Base-by-base conservation (phyloP, 1,140 invertebrate species). In the Himalopsyche phryganea region DNA sequence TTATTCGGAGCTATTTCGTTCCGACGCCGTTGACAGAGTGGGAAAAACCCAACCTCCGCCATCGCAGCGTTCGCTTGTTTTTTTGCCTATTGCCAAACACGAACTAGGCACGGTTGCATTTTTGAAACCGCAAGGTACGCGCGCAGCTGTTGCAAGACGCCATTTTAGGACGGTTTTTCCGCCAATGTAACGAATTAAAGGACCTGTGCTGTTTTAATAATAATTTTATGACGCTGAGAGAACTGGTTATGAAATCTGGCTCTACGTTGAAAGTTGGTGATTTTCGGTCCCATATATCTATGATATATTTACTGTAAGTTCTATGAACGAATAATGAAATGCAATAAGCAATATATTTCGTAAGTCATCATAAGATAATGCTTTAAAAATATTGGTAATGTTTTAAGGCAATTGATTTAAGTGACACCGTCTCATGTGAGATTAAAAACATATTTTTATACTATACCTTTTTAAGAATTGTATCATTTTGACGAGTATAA, bases 251-350 rank as follows among this genome's bases (percentile, higher is more conserved):
- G 33, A 28, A 28, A 28, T 28, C 23, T 28, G 23, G 23, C 23
- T 28, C 68, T 54, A 45, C 55, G 49, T 54, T 74, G 79, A 82
- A 79, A 76, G 75, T 77, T 79, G 81, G 83, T 85, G 85, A 85
- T 87, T 84, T 86, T 89, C 85, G 85, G 85, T 89, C 88, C 88
- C 88, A 91, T 92, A 92, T 92, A 92, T 91, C 90, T 91, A 91
- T 91, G 90, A 91, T 92, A 91, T 92, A 92, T 91, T 85, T 84
- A 79, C 81, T 77, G 89, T 91, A 92, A 87, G 90, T 92, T 92
- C 89, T 89, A 89, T 92, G 89, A 92, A 92, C 90, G 81, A 83
- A 69, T 70, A 62, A 56, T 63, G 46, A 63, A 49, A 63, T 18
- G 17, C 9, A 28, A 28, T 59, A 57, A 63, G 51, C 53, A 60